Evolutionary conservation across 1,140 invertebrate genomes (phyloP), one percentile per base, ranked within the genome.

Genomic region (Maconellicoccus hirsutus): DNA sequence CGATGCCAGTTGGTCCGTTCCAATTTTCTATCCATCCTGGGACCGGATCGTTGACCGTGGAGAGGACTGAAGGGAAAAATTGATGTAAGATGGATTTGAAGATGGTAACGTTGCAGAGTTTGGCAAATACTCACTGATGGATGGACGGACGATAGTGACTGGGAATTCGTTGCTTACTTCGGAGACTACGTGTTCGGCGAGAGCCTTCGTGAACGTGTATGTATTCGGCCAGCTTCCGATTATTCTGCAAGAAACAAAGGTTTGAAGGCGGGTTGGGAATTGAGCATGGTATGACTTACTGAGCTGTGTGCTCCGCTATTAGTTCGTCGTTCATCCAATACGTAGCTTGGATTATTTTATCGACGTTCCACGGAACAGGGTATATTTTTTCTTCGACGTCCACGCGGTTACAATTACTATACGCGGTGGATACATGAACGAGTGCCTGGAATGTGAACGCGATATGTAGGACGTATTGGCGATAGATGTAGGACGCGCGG

Each of bases 11-110:
- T 0, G 94, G 92, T 29, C 94, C 94, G 78, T 96, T 97, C 69
- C 93, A 82, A 75, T 95, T 97, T 77, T 98, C 94, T 16, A 97
- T 88, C 94, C 94, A 98, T 21, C 94, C 92, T 0, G 85, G 83
- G 23, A 85, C 77, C 0, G 89, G 89, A 75, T 90, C 88, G 74
- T 86, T 86, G 80, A 83, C 85, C 0, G 86, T 82, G 1, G 87
- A 85, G 1, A 82, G 82, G 0, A 92, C 89, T 88, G 74, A 71
- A 81, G n/a, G n/a, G 16, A 19, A 52, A 19, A 52, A 52, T 6
- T 38, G 33, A 52, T 6, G 2, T 16, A 52, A 52, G 42, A 8
- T 19, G 16, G 12, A 16, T 52, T 19, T 14, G 42, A 52, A n/a
- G n/a, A 7, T 38, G 6, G 33, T 38, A 7, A 38, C 14, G 33